Conservation (phyloP, 1,140 invertebrate genomes). For the Propsilocerus akamusi region DNA sequence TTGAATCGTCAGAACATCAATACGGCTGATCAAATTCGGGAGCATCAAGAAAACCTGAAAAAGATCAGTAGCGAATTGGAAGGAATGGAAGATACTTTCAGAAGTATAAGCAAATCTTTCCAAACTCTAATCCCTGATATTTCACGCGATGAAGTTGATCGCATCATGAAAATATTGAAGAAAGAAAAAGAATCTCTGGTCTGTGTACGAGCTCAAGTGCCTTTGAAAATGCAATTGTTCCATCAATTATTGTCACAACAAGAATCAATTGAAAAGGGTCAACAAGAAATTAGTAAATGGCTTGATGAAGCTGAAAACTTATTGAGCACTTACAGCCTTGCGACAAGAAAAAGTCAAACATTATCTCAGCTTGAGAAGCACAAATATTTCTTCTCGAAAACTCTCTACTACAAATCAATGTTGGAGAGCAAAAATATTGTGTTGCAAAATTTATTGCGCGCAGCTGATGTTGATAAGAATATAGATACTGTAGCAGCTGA, state of each 20-base stretch:
- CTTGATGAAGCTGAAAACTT: constrained; percentile 62
- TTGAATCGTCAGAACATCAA: constrained; percentile 46
- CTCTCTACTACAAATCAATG: constrained; percentile 82
- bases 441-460: constrained; percentile 68
- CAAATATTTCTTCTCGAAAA: constrained; percentile 73
- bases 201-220: constrained; percentile 57
- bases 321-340: constrained; percentile 34
- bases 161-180: constrained; percentile 76
- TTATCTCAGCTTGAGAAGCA: constrained; percentile 61
- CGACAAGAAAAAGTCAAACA: constrained; percentile 51
- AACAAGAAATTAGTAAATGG: constrained; percentile 71
- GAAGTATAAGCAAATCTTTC: constrained; percentile 73
- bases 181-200: constrained; percentile 76
- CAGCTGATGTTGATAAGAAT: constrained; percentile 49
- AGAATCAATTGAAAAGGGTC: constrained; percentile 71
- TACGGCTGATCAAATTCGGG: constrained; percentile 54
- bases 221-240: constrained; percentile 57
- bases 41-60: constrained; percentile 62
- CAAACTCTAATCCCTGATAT: constrained; percentile 78
- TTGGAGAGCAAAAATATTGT: constrained; percentile 88
- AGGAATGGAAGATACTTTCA: constrained; percentile 74
- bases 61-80: constrained; percentile 63
- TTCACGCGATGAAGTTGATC: constrained; percentile 75
- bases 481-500: constrained; percentile 51
- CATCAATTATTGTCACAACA: constrained; percentile 76